Conservation (phyloP, 1,140 invertebrate genomes). For the Homarus americanus region DNA sequence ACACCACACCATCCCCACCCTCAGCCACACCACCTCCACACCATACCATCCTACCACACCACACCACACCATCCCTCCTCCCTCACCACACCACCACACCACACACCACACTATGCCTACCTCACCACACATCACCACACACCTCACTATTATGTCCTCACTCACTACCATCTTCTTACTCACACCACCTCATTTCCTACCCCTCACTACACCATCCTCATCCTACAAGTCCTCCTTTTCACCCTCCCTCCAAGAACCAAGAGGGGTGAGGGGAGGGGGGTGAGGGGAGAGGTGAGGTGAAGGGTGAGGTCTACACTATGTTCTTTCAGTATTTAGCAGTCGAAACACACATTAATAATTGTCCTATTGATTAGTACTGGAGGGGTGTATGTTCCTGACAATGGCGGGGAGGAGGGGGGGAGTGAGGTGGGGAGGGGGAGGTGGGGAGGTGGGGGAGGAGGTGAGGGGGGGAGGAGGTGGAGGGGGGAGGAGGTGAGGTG, state of each 20-base stretch:
- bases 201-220: neutral
- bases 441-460: too few species aligned
- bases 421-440: neutral
- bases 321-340: conserved; percentile 38
- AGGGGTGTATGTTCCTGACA: neutral
- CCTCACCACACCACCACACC: too few species aligned
- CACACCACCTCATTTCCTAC: too few species aligned
- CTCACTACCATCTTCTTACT: neutral
- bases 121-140: neutral
- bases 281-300: too few species aligned
- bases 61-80: neutral
- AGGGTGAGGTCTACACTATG: neutral
- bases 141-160: neutral
- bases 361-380: conserved; percentile 32
- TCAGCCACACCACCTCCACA: too few species aligned
- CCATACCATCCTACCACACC: neutral
- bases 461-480: too few species aligned
- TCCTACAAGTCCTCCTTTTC: neutral
- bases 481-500: too few species aligned
- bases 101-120: neutral
- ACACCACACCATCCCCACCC: neutral
- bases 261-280: too few species aligned
- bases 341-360: conserved; percentile 46
- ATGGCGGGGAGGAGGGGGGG: neutral
- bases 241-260: neutral